Evolutionary conservation across 92 coral and sea anemone species (phyloP), one percentile per base, ranked within the genome.

Genomic region (Zoanthus sansibaricus): DNA sequence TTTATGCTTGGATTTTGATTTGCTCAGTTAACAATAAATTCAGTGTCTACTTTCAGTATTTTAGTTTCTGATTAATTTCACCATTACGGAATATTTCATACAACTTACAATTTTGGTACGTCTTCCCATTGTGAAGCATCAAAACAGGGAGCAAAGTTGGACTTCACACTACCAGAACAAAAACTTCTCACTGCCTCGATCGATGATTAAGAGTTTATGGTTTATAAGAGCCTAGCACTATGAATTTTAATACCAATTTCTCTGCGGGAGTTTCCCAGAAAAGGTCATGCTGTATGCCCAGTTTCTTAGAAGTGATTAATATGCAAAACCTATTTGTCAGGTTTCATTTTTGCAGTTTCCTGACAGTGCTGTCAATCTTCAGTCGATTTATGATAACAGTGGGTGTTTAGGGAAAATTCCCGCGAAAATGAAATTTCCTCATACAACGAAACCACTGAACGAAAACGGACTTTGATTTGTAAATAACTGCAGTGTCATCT

Each of bases 51-150:
- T 37, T 37, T 2, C 25, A 25, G 25, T 25, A 25, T 37, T 37
- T 37, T 37, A 37, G 42, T 37, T 37, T 37, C 42, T 37, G 42
- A 37, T 37, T 37, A 37, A 37, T 37, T 37, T 37, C 4, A 37
- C 42, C 4, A 37, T 37, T 0, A 37, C 42, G 42, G 1, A 37
- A 37, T 30, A 69, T 44, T 72, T 46, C 18, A 6, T 11, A 69
- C 16, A 30, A 77, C 83, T 77, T 15, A 77, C 83, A 55, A 77
- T 77, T 77, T 77, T 77, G 13, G 83, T 77, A 37, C 56, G 70
- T 14, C 32, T 51, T 9, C 83, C 83, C 83, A 77, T 77, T 8
- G 20, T 33, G 32, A 3, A 70, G 45, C 30, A 30, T 9, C 14
- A 37, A n/a, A 17, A 9, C 21, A 62, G 69, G 5, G 69, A 62